Evolutionary conservation across 2,113 vertebrate species (phyloP).

Genomic region (Acrocephalus kingi): DNA sequence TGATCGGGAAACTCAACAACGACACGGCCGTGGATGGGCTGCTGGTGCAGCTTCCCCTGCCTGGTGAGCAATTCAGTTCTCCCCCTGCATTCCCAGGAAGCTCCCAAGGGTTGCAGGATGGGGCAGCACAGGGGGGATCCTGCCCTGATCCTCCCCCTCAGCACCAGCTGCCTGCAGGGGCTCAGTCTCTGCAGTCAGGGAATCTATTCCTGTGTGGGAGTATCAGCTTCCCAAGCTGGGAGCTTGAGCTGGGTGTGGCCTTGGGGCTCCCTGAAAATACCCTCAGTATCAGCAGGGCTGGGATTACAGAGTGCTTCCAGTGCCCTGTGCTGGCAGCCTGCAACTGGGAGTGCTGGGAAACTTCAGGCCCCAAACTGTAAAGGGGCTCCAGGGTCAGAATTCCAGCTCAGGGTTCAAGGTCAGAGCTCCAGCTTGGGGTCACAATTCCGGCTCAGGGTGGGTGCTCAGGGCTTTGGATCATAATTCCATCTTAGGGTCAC

Average conservation of each 20-base stretch:
- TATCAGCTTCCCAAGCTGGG: background rate
- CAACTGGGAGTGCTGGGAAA: background rate
- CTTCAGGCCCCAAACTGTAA: background rate
- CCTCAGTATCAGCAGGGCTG: fast-evolving
- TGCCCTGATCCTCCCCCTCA: background rate
- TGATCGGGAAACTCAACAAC: conserved; percentile 88
- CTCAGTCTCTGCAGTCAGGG: background rate
- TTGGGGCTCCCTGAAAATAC: background rate
- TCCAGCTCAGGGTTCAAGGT: background rate
- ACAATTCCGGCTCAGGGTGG: no score
- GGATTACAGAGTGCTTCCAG: background rate
- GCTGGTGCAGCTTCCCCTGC: conserved; percentile 93
- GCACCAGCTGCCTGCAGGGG: background rate
- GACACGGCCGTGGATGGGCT: conserved; percentile 89
- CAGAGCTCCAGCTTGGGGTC: no score
- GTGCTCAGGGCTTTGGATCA: no score
- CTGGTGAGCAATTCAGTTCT: conserved; percentile 72
- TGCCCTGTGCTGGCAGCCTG: no score
- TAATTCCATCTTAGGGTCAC: no score
- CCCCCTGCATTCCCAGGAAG: fast-evolving
- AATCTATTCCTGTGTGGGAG: background rate
- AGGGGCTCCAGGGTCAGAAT: background rate
- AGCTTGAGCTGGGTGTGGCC: background rate
- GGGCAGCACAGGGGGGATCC: background rate
- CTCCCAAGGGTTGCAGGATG: background rate